phyloP scores from a whole-genome alignment of 2,888 invertebrate species.

The Athetis lepigone region DNA sequence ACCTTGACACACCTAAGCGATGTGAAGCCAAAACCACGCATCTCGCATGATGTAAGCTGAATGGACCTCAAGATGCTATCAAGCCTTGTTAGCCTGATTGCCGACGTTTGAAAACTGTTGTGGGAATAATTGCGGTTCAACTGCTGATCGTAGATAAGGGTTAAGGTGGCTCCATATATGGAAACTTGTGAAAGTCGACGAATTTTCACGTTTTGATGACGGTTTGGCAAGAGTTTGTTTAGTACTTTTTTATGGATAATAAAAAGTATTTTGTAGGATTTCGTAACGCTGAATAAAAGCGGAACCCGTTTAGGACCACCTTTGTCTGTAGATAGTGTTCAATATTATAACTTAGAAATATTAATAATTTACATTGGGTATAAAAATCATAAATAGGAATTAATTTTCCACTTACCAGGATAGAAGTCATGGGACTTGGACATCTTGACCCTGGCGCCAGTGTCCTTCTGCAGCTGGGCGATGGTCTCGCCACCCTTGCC shows the following conservation, averaged over 20 bases:
- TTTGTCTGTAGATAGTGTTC: no score
- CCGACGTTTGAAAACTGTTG: conserved; percentile 42
- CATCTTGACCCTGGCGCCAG: conserved; percentile 99
- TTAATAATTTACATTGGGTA: no score
- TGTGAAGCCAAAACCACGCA: conserved; percentile 62
- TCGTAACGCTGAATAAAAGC: no score
- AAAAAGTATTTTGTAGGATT: background rate
- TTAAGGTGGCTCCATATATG: conserved; percentile 35
- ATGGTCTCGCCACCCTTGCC: conserved; percentile 99
- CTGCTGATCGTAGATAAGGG: conserved; percentile 37
- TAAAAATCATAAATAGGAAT: no score
- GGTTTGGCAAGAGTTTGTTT: background rate
- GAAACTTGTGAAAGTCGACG: conserved; percentile 37
- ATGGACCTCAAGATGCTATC: conserved; percentile 59
- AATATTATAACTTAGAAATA: no score
- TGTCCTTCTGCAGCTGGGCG: conserved; percentile 99
- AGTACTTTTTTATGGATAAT: background rate
- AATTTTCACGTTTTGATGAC: conserved; percentile 17
- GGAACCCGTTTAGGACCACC: no score
- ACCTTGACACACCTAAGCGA: conserved; percentile 77
- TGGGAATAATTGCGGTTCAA: conserved; percentile 37
- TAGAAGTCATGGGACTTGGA: conserved; percentile 99
- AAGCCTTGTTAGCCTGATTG: conserved; percentile 57
- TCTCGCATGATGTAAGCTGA: conserved; percentile 65
- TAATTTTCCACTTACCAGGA: conserved; percentile 93